Evolutionary conservation across 2,113 vertebrate genomes (phyloP), one percentile per base, ranked within the genome.

Genomic region (Pseudorasbora parva): DNA sequence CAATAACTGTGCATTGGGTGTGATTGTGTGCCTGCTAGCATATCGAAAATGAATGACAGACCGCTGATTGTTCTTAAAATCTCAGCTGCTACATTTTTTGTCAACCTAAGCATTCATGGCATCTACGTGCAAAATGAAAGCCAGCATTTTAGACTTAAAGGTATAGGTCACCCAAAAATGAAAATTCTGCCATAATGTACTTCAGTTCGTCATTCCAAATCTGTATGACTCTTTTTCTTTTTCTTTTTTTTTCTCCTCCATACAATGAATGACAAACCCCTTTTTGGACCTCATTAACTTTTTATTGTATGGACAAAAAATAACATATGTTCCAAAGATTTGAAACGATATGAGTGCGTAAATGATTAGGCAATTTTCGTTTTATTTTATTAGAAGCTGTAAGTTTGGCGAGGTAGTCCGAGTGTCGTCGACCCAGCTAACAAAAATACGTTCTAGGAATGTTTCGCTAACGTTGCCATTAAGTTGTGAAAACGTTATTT

Each of bases 1-100:
- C 90, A 93, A 87, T 92, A 91, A 91, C 81, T 85, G 85, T 87
- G 77, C 86, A 85, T 78, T 88, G 84, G 84, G 60, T 49, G 56
- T 88, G 73, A 80, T 75, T 85, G 87, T 91, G 87, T 60, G 69
- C 69, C 84, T 54, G 83, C 77, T 84, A 83, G 47, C 82, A 43
- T 81, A 69, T 88, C 33, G 25, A 45, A 41, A 84, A 73, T 60
- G 62, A 82, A 64, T 80, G 82, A 41, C 66, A 49, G 41, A 71
- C 37, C 3, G 72, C 43, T 51, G 33, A 54, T 33, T 84, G 76
- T 79, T 81, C 83, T 56, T 84, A 81, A 88, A 85, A 75, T 54
- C 12, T 72, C 25, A 30, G 25, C 51, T 83, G 72, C 45, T 84
- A 83, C 59, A 17, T 45, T 30, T n/a, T 30, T 71, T 82, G 8